Evolutionary conservation across 2,888 invertebrate genomes (phyloP).

Genomic region (Nephrocerus scutellatus): DNA sequence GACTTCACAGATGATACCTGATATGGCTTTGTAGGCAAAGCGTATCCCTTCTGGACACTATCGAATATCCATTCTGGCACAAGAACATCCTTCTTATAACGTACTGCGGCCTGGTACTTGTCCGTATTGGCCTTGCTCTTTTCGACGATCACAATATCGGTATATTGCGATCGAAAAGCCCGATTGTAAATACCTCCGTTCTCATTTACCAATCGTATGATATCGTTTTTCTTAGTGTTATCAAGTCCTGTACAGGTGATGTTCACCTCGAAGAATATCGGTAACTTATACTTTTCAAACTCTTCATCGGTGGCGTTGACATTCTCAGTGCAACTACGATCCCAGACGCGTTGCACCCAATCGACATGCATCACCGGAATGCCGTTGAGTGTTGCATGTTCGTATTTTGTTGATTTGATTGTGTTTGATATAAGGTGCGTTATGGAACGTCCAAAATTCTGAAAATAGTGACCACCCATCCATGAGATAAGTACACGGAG

Average conservation of each 20-base stretch:
- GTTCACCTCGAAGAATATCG: slow-evolving; percentile 69
- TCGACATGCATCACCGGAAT: slow-evolving; percentile 67
- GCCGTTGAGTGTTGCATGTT: slow-evolving; percentile 48
- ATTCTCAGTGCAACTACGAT: slow-evolving; percentile 56
- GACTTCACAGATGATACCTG: slow-evolving; percentile 55
- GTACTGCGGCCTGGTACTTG: slow-evolving; percentile 43
- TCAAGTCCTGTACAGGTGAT: slow-evolving; percentile 68
- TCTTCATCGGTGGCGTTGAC: slow-evolving; percentile 57
- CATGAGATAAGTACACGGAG: slow-evolving; percentile 59
- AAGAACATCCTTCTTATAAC: slow-evolving; percentile 55
- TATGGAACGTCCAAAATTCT: slow-evolving; percentile 57
- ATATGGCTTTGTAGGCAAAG: slow-evolving; percentile 57
- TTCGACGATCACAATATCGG: slow-evolving; percentile 44
- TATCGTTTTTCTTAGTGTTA: slow-evolving; percentile 44
- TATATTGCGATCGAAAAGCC: slow-evolving; percentile 40
- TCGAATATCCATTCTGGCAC: slow-evolving; percentile 72
- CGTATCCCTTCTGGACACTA: slow-evolving; percentile 64
- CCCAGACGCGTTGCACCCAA: slow-evolving; percentile 81
- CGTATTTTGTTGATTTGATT: slow-evolving; percentile 69
- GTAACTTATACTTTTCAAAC: slow-evolving; percentile 58
- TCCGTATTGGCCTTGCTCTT: slow-evolving; percentile 38
- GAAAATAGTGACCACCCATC: slow-evolving; percentile 70
- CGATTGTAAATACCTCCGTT: slow-evolving; percentile 64
- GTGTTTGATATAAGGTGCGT: slow-evolving; percentile 78
- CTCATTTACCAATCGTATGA: slow-evolving; percentile 61